Conservation (phyloP, 2,797 vertebrate species). For the Apogon talboti region DNA sequence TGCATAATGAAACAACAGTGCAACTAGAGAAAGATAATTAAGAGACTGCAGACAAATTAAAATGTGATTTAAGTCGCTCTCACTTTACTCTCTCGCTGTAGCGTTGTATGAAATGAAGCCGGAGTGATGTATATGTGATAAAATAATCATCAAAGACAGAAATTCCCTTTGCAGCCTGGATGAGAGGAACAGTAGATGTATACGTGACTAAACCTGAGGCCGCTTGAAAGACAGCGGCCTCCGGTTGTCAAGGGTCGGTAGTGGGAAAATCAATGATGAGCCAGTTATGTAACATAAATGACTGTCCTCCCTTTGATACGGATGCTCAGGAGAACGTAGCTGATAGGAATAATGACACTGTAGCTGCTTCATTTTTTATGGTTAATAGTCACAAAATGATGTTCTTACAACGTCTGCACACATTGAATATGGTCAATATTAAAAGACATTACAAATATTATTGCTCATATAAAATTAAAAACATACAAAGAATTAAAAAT, state of each 20-base stretch:
- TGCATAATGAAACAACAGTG: conserved; percentile 20
- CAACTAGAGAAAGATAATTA: conserved; percentile 16
- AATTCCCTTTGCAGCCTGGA: not conserved
- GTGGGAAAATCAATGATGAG: not conserved
- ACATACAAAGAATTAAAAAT: too few relatives aligned
- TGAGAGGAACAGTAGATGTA: not conserved
- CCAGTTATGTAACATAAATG: not conserved
- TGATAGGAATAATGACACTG: too few relatives aligned
- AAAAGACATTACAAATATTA: too few relatives aligned
- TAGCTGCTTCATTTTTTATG: too few relatives aligned
- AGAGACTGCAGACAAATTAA: conserved; percentile 2
- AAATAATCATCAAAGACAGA: conserved; percentile 15
- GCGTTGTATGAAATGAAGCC: not conserved
- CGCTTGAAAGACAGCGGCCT: not conserved
- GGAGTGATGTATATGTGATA: not conserved
- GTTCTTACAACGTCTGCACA: too few relatives aligned
- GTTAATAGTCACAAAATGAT: too few relatives aligned
- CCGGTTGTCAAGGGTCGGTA: not conserved
- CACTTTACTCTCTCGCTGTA: not conserved
- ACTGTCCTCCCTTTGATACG: too few relatives aligned
- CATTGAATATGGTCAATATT: too few relatives aligned
- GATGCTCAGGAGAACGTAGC: too few relatives aligned
- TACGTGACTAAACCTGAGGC: not conserved
- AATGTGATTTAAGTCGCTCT: conserved; percentile 16
- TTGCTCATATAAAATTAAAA: too few relatives aligned